These are phyloP conservation scores for Lagopus leucura DNA, from an alignment of 2,113 vertebrate species.

Conservation along the genomic window DNA sequence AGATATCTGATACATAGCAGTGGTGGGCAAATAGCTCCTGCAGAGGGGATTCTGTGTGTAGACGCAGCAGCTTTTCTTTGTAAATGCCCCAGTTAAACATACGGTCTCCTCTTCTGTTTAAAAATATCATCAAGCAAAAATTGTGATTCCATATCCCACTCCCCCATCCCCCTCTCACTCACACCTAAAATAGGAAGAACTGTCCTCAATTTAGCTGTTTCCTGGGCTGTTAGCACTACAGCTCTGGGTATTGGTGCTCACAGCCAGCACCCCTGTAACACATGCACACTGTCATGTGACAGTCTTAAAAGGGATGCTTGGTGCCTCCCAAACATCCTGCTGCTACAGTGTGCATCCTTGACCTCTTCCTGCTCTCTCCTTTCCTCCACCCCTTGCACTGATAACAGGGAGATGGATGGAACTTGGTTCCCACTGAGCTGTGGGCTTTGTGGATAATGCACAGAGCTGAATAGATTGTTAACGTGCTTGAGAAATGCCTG, in stretches of 20 bases:
- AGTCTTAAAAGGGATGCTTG: background rate
- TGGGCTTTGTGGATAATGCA: background rate
- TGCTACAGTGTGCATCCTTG: accelerated
- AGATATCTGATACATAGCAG: constrained; percentile 47
- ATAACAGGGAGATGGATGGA: background rate
- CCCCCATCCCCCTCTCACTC: background rate
- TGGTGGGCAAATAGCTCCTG: background rate
- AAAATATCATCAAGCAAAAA: constrained; percentile 49
- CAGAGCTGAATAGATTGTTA: background rate
- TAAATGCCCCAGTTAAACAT: constrained; percentile 36
- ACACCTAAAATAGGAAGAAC: background rate
- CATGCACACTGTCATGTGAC: accelerated
- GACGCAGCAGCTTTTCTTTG: constrained; percentile 19
- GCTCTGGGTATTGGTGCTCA: background rate
- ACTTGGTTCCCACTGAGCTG: background rate
- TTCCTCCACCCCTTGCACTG: background rate
- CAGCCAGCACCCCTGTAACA: background rate
- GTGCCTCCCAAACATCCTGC: accelerated
- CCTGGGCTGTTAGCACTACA: background rate
- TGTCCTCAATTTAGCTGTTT: constrained; percentile 5
- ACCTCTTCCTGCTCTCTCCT: background rate
- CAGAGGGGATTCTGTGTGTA: background rate
- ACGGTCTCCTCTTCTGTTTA: background rate
- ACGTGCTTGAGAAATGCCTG: background rate
- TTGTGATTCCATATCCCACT: background rate